These are phyloP conservation scores for Fragum fragum DNA, from an alignment of 2,888 invertebrate species.

Conservation along the genomic window DNA sequence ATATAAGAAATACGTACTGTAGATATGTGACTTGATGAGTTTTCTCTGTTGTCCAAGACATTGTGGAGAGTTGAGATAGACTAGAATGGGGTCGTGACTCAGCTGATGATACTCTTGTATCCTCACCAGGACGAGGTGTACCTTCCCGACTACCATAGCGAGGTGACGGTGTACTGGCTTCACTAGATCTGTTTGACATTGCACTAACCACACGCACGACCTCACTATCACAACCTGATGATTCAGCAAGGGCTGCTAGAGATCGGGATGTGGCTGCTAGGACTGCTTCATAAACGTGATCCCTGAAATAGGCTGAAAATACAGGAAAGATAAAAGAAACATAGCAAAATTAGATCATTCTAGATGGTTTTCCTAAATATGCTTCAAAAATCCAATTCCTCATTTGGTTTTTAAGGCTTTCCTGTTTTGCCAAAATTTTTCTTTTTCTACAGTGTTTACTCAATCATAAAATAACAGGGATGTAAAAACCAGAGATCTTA, in stretches of 20 bases:
- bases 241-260: conserved; percentile 84
- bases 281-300: conserved; percentile 83
- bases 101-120: conserved; percentile 69
- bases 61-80: conserved; percentile 82
- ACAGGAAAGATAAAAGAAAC: conserved; percentile 10
- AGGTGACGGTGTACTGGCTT: conserved; percentile 70
- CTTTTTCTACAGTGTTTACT: no score
- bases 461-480: no score
- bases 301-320: conserved; percentile 81
- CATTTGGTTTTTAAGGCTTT: no score
- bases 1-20: conserved; percentile 75
- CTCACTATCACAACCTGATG: conserved; percentile 84
- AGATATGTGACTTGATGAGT: conserved; percentile 78
- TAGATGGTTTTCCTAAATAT: no score
- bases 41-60: conserved; percentile 83
- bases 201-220: conserved; percentile 78
- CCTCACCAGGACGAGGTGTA: conserved; percentile 41
- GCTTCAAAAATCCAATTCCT: no score
- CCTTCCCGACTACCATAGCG: conserved; percentile 66
- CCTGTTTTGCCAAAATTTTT: no score
- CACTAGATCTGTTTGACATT: conserved; percentile 71
- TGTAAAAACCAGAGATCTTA: no score
- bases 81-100: conserved; percentile 76
- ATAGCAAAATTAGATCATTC: no score
- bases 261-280: conserved; percentile 81